These are phyloP conservation scores for Petrolisthes cinctipes DNA, from an alignment of 2,888 invertebrate genomes.

Conservation along the genomic window DNA sequence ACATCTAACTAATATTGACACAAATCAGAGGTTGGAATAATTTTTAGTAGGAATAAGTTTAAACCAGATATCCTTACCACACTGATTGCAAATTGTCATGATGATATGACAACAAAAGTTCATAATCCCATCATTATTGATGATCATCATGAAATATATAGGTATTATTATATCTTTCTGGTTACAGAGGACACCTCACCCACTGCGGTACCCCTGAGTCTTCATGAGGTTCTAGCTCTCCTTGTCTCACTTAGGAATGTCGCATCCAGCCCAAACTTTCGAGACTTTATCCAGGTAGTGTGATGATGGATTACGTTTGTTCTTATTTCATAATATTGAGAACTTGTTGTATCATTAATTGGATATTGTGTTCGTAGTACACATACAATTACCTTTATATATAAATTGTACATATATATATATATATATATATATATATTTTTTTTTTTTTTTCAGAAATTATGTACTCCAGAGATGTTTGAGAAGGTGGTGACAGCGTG, in stretches of 20 bases:
- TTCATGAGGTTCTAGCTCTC: constrained; percentile 55
- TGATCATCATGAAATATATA: too few relatives aligned
- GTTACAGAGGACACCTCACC: constrained; percentile 36
- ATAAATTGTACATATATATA: not conserved
- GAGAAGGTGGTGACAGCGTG: constrained; percentile 54
- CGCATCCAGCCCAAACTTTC: constrained; percentile 52
- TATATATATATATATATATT: not conserved
- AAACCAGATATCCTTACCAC: too few relatives aligned
- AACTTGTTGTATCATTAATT: not conserved
- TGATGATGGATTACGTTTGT: not conserved
- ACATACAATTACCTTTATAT: not conserved
- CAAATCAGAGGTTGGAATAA: not conserved
- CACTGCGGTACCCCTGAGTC: constrained; percentile 43
- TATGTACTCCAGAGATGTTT: constrained; percentile 56
- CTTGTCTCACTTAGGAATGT: constrained; percentile 57
- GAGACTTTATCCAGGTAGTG: constrained; percentile 52
- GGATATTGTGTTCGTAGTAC: not conserved
- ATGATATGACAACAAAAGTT: too few relatives aligned
- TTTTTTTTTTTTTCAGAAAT: constrained; percentile 50
- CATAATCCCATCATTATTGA: not conserved
- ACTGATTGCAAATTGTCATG: too few relatives aligned
- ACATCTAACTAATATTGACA: not conserved
- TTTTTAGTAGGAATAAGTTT: too few relatives aligned
- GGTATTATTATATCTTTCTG: not conserved
- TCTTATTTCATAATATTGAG: not conserved